Evolutionary conservation across 2,797 vertebrate species (phyloP), one percentile per base, ranked within the genome.

Genomic region (Rhinoraja longicauda): DNA sequence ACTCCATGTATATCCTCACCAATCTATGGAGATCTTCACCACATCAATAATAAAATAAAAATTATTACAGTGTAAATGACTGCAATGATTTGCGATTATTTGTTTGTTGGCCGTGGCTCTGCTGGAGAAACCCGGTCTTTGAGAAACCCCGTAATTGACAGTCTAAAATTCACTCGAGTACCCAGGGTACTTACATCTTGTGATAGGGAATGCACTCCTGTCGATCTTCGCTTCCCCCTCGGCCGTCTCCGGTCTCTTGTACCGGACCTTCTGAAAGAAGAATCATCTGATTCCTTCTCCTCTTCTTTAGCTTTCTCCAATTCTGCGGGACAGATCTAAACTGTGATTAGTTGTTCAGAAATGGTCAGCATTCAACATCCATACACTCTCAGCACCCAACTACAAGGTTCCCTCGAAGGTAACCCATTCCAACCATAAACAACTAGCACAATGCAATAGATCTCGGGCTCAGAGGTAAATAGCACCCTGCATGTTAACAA

Each of bases 221-320:
- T 94, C 36, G 93, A 84, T 93, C 93, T 94, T 90, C 94, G 82
- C 59, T 94, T 94, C 13, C 77, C 93, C 70, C 93, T 93, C 9
- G 94, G 93, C 67, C 93, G 93, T 59, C 93, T 93, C 62, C 94
- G 88, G 78, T 94, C 94, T 93, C 93, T 92, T 17, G 93, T 93
- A 1, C 93, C 93, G 36, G 78, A 93, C 93, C 96, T 96, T 93
- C 95, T 95, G 93, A 95, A 96, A 95, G 93, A 96, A 95, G 94
- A 97, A 96, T 95, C 94, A 36, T 94, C 94, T 32, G 93, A 93
- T 93, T 97, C 97, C 1, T 94, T 96, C 94, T 97, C 97, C 94
- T 95, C 97, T 12, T 94, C 93, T 84, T 93, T 94, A 93, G 95
- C 95, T 94, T 97, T 96, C 2, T 94, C 94, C 82, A 94, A 93